These are phyloP conservation scores for Archivesica marissinica DNA, from an alignment of 1,140 invertebrate species.

Conservation along the genomic window DNA sequence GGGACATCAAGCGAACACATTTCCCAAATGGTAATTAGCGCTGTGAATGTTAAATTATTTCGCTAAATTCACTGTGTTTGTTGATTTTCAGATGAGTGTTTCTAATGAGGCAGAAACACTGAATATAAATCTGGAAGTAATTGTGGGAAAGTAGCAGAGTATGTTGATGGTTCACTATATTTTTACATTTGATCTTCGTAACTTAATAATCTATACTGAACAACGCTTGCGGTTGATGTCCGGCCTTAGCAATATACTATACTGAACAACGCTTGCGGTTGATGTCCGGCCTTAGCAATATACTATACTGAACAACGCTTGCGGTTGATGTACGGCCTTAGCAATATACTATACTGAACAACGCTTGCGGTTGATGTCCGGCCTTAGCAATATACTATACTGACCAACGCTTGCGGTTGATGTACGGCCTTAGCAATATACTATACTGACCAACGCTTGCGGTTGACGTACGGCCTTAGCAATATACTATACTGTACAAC, in stretches of 20 bases:
- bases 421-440: no score
- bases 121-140: constrained; percentile 50
- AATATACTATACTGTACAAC: no score
- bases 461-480: no score
- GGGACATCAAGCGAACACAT: constrained; percentile 42
- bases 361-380: no score
- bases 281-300: no score
- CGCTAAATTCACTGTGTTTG: constrained; percentile 46
- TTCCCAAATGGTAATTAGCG: constrained; percentile 40
- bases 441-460: no score
- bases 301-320: no score
- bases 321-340: no score
- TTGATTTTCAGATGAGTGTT: constrained; percentile 53
- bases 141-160: constrained; percentile 35
- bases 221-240: background rate
- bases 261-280: background rate
- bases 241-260: background rate
- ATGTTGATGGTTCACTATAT: background rate
- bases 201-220: no score
- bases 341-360: no score
- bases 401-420: no score
- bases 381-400: no score
- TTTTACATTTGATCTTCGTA: constrained; percentile 3
- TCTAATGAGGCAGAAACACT: constrained; percentile 48
- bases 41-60: constrained; percentile 27